Conservation (phyloP, 2,797 vertebrate species). For the Ctenopoma kingsleyae region DNA sequence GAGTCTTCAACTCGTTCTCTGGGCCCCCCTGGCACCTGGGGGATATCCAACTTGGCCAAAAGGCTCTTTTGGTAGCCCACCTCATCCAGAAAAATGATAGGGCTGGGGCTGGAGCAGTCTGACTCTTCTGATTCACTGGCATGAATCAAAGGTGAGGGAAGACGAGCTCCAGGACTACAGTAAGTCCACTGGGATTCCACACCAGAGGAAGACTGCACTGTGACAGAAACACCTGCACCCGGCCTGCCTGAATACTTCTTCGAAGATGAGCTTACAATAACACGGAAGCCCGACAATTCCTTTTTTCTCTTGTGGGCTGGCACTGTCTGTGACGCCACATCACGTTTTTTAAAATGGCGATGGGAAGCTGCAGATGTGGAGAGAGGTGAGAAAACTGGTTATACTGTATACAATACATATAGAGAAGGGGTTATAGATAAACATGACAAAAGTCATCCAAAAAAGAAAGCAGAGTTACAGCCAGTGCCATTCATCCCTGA, state of each 20-base stretch:
- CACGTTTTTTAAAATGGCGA: conserved; percentile 85
- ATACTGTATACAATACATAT: not conserved
- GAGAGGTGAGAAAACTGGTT: conserved; percentile 24
- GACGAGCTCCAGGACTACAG: conserved; percentile 83
- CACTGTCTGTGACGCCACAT: conserved; percentile 91
- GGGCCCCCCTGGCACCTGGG: conserved; percentile 92
- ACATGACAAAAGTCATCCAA: not conserved
- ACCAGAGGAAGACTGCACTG: conserved; percentile 87
- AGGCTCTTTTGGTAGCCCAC: conserved; percentile 98
- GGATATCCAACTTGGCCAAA: conserved; percentile 94
- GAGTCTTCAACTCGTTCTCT: conserved; percentile 96
- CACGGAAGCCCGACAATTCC: conserved; percentile 85
- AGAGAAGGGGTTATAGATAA: not conserved
- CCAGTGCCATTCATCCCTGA: not conserved
- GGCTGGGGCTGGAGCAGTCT: conserved; percentile 96
- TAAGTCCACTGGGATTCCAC: conserved; percentile 90
- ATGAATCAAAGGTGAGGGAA: conserved; percentile 78
- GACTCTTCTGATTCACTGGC: conserved; percentile 95
- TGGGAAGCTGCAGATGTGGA: conserved; percentile 75
- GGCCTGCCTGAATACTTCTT: conserved; percentile 80
- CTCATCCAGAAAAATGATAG: conserved; percentile 98
- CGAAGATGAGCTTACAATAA: conserved; percentile 83
- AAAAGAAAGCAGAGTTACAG: not conserved
- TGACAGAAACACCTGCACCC: conserved; percentile 81
- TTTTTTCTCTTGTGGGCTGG: conserved; percentile 82